These are phyloP conservation scores for Listrodromus nycthemerus DNA, from an alignment of 2,888 invertebrate genomes.

Conservation along the genomic window DNA sequence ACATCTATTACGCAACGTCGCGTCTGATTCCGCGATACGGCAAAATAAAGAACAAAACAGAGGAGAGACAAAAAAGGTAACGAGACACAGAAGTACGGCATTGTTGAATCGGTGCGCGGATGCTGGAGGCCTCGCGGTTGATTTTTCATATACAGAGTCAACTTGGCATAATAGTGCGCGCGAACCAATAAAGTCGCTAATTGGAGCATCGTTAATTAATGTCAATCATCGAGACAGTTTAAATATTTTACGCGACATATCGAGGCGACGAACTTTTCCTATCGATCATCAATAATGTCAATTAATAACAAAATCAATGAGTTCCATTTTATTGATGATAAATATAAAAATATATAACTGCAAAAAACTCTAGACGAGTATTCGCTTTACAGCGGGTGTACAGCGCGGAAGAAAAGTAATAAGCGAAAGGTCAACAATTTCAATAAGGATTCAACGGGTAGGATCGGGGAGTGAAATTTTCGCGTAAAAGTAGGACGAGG, in stretches of 20 bases:
- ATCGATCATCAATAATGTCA: not conserved
- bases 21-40: conserved; percentile 26
- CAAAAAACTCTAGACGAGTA: not conserved
- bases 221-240: conserved; percentile 28
- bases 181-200: conserved; percentile 61
- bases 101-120: conserved; percentile 26
- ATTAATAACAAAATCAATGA: not conserved
- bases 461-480: conserved; percentile 12
- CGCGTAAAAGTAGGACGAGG: conserved; percentile 4
- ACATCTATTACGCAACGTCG: conserved; percentile 11
- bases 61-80: conserved; percentile 9
- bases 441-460: not conserved
- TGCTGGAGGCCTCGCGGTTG: not conserved
- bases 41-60: conserved; percentile 32
- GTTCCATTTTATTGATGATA: not conserved
- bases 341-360: not conserved
- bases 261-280: not conserved
- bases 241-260: not conserved
- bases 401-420: not conserved
- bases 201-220: conserved; percentile 58
- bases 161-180: conserved; percentile 9
- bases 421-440: conserved; percentile 17
- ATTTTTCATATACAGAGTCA: conserved; percentile 26
- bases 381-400: not conserved
- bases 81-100: conserved; percentile 21